Evolutionary conservation across 2,888 invertebrate species (phyloP).

Genomic region (Penaeus monodon): DNA sequence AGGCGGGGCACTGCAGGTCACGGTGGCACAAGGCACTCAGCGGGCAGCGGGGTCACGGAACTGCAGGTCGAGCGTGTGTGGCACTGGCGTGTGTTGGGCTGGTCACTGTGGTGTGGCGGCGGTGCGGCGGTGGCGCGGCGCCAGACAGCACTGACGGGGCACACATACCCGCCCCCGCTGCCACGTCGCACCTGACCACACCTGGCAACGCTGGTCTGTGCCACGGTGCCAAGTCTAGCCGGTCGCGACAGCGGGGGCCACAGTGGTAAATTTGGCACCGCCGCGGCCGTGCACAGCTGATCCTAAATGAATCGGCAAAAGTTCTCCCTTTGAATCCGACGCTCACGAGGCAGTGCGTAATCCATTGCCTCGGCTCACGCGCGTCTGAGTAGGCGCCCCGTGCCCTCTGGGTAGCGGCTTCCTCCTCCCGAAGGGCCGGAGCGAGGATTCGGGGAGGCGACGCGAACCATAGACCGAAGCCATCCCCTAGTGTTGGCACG

Average conservation of each 20-base stretch:
- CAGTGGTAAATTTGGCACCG: constrained; percentile 36
- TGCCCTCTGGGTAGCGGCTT: no score
- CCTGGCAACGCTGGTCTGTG: constrained; percentile 54
- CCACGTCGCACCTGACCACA: constrained; percentile 55
- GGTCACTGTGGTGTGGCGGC: constrained; percentile 29
- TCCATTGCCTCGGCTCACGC: not conserved
- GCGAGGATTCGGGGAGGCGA: no score
- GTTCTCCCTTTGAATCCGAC: constrained; percentile 10
- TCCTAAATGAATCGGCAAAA: constrained; percentile 43
- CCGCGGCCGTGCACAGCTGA: constrained; percentile 44
- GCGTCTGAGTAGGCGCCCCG: no score
- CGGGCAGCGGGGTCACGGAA: not conserved
- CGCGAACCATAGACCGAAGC: no score
- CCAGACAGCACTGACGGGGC: constrained; percentile 55
- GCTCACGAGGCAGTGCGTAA: not conserved
- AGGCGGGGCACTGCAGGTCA: not conserved
- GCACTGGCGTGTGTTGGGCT: constrained; percentile 25
- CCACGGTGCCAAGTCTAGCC: constrained; percentile 42
- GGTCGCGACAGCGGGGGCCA: not conserved
- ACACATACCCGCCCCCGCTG: constrained; percentile 57
- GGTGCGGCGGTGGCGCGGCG: constrained; percentile 51
- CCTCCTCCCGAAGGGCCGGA: no score
- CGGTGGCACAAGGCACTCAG: constrained; percentile 7
- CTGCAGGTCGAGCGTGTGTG: not conserved
- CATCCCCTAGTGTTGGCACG: no score